Evolutionary conservation across 1,140 invertebrate genomes (phyloP), one percentile per base, ranked within the genome.

Genomic region (Diabrotica virgifera): DNA sequence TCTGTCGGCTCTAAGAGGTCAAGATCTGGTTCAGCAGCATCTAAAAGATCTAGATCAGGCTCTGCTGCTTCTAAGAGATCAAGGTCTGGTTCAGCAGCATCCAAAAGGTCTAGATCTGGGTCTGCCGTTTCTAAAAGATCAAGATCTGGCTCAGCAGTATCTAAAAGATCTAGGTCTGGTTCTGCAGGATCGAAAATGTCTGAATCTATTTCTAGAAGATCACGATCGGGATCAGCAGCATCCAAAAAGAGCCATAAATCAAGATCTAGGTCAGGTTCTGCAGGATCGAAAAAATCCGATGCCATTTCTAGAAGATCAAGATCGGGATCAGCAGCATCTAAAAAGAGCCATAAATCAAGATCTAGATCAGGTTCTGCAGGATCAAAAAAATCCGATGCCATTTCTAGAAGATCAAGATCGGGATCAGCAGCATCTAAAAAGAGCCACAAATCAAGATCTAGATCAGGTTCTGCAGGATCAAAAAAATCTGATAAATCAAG

Each of bases 31-130:
- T 40, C 56, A 14, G 38, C 35, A 46, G 46, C 53, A 35, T 58
- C 65, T 37, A 57, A 24, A 35, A 57, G 46, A 70, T 46, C 40
- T 46, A 65, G 70, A 58, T 82, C 81, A 0, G 76, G 73, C 13
- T 53, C 73, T 74, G 62, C 73, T 68, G 54, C 70, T 77, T 75
- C 40, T 79, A 80, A 24, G 0, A 76, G 74, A 66, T 79, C 77
- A 56, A 74, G 74, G 12, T 80, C 78, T 24, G 51, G 57, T 14
- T 54, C 52, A 46, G 52, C 55, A 52, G 57, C 36, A 14, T 67
- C 61, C 1, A 60, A 62, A 52, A 68, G 63, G 24, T 68, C 63
- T 36, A 59, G 69, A 62, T 70, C 70, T 13, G 59, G 62, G 10
- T 68, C 66, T 46, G 54, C 53, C 37, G 66, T 6, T 36, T 66